A percentile compares a stretch with the other conserved stretches of the same genome.
Evolutionary conservation across 1,140 invertebrate genomes (phyloP).

Genomic region (Penaeus chinensis): DNA sequence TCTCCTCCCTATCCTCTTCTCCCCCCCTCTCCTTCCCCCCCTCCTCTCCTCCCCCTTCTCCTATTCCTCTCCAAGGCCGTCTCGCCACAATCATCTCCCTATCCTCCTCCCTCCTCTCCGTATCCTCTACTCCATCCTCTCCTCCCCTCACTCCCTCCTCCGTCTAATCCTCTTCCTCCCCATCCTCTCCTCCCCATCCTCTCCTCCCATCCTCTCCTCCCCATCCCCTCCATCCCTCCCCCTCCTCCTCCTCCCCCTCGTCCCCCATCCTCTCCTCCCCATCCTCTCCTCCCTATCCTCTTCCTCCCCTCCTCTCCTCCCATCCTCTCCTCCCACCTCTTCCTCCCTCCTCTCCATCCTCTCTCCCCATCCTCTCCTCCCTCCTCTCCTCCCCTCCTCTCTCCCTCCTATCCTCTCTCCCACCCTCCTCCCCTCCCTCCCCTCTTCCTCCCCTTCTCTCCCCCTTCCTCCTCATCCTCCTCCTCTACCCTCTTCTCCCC

Average conservation of each 20-base stretch:
- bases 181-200: neutral
- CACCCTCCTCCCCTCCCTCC: neutral
- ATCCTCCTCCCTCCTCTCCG: neutral
- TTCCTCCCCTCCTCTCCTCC: neutral
- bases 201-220: neutral
- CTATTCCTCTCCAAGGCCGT: neutral
- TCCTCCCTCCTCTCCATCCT: neutral
- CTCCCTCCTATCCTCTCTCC: no score
- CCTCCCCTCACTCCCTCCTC: neutral
- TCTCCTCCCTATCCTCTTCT: neutral
- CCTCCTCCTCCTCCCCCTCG: neutral
- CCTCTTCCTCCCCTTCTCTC: neutral
- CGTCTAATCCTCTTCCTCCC: no score
- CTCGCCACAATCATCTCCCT: no score
- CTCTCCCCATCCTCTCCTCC: neutral
- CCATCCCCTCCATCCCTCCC: neutral
- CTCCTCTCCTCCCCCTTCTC: neutral
- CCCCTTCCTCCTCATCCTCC: neutral
- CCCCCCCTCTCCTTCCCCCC: neutral
- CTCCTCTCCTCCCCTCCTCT: neutral
- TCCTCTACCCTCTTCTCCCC: neutral
- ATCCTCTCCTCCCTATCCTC: neutral
- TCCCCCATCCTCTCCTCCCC: neutral
- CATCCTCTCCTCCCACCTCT: no score
- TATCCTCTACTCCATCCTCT: neutral